Conservation (phyloP, 2,797 vertebrate genomes). For the Danio choprae region DNA sequence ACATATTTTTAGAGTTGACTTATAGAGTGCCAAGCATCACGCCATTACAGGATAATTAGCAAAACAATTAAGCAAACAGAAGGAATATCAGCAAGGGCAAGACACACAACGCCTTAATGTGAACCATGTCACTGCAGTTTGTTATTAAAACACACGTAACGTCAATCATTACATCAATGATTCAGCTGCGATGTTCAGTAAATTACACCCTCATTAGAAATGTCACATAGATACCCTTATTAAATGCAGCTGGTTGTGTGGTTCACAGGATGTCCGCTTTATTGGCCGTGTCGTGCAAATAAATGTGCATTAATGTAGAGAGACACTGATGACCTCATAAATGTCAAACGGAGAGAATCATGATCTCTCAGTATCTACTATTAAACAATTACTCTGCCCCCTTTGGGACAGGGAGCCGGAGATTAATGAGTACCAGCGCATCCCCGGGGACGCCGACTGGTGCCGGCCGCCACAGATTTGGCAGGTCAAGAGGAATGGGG, state of each 20-base stretch:
- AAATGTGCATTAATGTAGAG: constrained; percentile 53
- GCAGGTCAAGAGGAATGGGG: constrained; percentile 61
- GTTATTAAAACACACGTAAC: constrained; percentile 18
- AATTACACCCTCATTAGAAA: constrained; percentile 40
- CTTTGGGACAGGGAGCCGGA: constrained; percentile 50
- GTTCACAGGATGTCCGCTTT: neutral
- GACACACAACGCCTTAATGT: constrained; percentile 1
- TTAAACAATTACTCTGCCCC: constrained; percentile 59
- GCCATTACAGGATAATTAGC: constrained; percentile 52
- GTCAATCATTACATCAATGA: constrained; percentile 13
- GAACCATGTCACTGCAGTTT: neutral
- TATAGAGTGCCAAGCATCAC: constrained; percentile 54
- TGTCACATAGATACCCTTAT: constrained; percentile 7
- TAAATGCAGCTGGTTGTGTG: constrained; percentile 1
- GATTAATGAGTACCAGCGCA: constrained; percentile 57
- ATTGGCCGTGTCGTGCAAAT: constrained; percentile 20
- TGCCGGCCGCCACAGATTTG: constrained; percentile 57
- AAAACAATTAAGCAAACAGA: constrained; percentile 58
- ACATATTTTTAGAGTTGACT: constrained; percentile 49
- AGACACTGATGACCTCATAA: constrained; percentile 59
- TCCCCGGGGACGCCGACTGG: constrained; percentile 48
- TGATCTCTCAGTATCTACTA: constrained; percentile 59
- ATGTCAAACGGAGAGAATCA: constrained; percentile 59
- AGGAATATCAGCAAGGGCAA: constrained; percentile 36
- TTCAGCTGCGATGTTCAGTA: neutral